Conservation (phyloP, 2,113 vertebrate genomes). For the Leucopsar rothschildi region DNA sequence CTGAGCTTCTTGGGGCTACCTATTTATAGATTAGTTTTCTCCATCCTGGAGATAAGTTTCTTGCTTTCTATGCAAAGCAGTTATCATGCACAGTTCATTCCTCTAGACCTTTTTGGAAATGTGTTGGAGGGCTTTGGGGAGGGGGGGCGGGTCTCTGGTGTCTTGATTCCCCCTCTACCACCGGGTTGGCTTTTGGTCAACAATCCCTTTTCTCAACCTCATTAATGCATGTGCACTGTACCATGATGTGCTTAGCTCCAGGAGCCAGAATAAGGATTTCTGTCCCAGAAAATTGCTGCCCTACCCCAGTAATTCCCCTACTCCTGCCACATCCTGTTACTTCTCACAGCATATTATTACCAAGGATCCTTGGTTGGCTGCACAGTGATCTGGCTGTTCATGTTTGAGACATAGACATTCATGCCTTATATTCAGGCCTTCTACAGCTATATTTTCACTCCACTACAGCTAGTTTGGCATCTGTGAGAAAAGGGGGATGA, state of each 20-base stretch:
- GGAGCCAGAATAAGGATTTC: not conserved
- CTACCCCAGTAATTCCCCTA: rapidly evolving
- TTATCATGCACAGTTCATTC: not conserved
- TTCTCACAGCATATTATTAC: not conserved
- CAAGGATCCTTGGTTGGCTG: not conserved
- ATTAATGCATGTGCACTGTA: not conserved
- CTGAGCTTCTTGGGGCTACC: not conserved
- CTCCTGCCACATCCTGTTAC: not conserved
- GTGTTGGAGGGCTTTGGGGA: rapidly evolving
- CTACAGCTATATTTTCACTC: not conserved
- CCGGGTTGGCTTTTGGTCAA: not conserved
- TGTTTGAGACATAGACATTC: too few relatives aligned
- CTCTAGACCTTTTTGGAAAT: not conserved
- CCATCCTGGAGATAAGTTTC: not conserved
- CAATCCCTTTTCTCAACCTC: not conserved
- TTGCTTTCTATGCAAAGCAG: not conserved
- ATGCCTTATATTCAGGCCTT: not conserved
- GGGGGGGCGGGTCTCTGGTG: not conserved
- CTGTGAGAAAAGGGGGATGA: not conserved
- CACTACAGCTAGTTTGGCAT: not conserved
- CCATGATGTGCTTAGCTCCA: not conserved
- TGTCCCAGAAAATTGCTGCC: not conserved
- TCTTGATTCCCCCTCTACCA: not conserved
- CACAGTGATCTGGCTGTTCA: rapidly evolving
- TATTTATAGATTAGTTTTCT: not conserved